Evolutionary conservation across 2,888 invertebrate species (phyloP), one percentile per base, ranked within the genome.

Genomic region (Ophion ellenae): DNA sequence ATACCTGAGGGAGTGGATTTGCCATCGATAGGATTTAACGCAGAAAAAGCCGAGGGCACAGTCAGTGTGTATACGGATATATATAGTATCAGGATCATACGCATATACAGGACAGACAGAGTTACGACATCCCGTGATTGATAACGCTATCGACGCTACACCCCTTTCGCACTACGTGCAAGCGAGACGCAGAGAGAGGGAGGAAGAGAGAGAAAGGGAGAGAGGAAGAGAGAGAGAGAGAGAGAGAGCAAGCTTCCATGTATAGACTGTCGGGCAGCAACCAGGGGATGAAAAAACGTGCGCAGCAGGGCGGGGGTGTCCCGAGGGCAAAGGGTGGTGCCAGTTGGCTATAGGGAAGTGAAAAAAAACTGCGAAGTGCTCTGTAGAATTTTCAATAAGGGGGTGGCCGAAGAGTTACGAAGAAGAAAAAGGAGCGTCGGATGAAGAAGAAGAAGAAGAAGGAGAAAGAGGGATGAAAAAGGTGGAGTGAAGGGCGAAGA

Each of bases 341-440:
- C 67, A 40, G 74, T 83, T 87, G 88, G 86, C 86, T 87, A 80
- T 83, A 81, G 83, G 40, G 53, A 53, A 40, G 40, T 59, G 53
- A 70, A 78, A 76, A 89, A 89, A 87, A 89, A 89, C 85, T 87
- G 84, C 84, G 90, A 90, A 91, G 90, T 89, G 91, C 90, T 90
- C 90, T 89, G 91, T 91, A 92, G 92, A 92, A 91, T 92, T 92
- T 92, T 92, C 92, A 92, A 92, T 92, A 92, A 92, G 91, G 91
- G 86, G 89, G 88, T 87, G 89, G 90, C 69, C 61, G 71, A 73
- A 75, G 70, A 66, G 78, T 66, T 76, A 11, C 64, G 45, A 81
- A 70, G 70, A 73, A 81, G 78, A 73, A 79, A 69, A 69, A 76
- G 40, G 67, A 81, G 86, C 78, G 36, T 70, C 61, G 7, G 66